Base-by-base conservation (phyloP, 2,797 vertebrate genomes). In the Heliangelus exortis region DNA sequence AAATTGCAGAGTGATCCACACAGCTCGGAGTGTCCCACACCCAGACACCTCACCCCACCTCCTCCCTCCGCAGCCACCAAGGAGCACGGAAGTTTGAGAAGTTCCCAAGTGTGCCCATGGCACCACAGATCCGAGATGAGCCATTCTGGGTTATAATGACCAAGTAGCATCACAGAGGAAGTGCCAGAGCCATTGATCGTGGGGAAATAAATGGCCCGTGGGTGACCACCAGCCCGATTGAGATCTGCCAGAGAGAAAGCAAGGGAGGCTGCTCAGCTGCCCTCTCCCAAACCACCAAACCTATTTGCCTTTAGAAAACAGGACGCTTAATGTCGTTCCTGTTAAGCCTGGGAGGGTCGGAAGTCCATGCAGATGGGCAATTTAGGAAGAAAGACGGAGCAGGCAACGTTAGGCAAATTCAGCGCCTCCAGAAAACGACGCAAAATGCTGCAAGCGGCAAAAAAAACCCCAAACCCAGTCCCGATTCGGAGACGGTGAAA, bases 11-110 rank as follows among this genome's bases (percentile, higher is more conserved):
- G 21, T 8, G 39, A 16, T 14, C 9, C 14, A 2, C 23, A 2
- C 20, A 0, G 1, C 1, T 4, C 61, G 3, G 0, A 28, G 15
- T 0, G 19, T 11, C 20, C 75, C 67, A 1, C 17, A 14, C 54
- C 45, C 2, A 1, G 51, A 28, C 61, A 58, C 14, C 63, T 26
- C 83, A 20, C 20, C 33, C 67, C 59, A 36, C 29, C 57, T 19
- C 66, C 47, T 53, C 8, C 25, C n/a, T 51, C 26, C 73, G 25
- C 79, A 17, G 53, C 77, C 22, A 33, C 45, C 48, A 33, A 33
- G 31, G 25, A 18, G 9, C 22, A 2, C 45, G 21, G 15, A 16
- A 45, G 57, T 61, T 29, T 47, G 67, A 51, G 33, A 84, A 41
- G 47, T 4, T 51, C 28, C 81, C 55, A 23, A 12, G 59, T 55